Evolutionary conservation across 2,113 vertebrate genomes (phyloP), one percentile per base, ranked within the genome.

Genomic region (Geothlypis trichas): DNA sequence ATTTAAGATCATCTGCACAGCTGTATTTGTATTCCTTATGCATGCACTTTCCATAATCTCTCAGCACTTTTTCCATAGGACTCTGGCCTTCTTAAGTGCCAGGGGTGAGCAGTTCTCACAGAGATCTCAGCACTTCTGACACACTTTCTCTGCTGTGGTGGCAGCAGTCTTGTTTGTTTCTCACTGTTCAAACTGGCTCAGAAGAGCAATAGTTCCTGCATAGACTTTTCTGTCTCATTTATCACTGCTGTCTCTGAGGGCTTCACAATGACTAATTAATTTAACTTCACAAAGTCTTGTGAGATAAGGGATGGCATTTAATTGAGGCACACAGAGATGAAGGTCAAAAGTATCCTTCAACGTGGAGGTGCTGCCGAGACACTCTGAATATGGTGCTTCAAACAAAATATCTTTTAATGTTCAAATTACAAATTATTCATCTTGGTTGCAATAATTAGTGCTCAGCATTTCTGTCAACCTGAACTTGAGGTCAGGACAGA

Each of bases 201-300:
- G 90, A 93, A 91, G 69, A 87, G n/a, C 74, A 92, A 84, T 86
- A 91, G 72, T 21, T 96, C 52, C 85, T 2, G 8, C 75, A 93
- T 67, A 83, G 93, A 90, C 79, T 93, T 95, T 94, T 91, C 78
- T 86, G 87, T 94, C 88, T 87, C 91, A 91, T 95, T 86, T 69
- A 88, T 96, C 95, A 96, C 87, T 69, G 35, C 79, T 91, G 87
- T 83, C 93, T 95, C 93, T 68, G 39, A 83, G 68, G 68, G 42
- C 37, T 95, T 96, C 84, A 76, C 90, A 81, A 27, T 80, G 87
- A 85, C 93, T 96, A 93, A 97, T 97, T 95, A 96, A 96, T 96
- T 94, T 90, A 86, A 83, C 85, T 91, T 90, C 75, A 83, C 84
- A 77, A 95, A 93, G 72, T 91, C 92, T 77, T 80, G 55, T 5